A percentile compares a stretch with the other conserved stretches of the same genome.
Evolutionary conservation across 2,113 vertebrate species (phyloP).

Genomic region (Paracanthobrama guichenoti): DNA sequence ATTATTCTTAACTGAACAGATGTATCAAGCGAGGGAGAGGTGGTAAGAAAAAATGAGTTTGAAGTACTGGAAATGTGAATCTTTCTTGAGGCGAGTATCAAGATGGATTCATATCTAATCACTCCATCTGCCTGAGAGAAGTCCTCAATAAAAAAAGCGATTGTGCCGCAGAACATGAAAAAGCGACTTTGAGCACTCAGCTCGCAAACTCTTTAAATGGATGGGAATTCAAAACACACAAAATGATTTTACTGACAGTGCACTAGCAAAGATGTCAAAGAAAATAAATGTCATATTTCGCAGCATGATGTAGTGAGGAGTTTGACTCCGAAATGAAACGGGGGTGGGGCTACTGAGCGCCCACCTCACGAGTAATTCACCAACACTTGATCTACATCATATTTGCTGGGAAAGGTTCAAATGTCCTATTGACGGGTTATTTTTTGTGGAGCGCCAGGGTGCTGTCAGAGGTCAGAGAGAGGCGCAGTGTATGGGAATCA

Average conservation of each 20-base stretch:
- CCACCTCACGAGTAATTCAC: conserved; percentile 56
- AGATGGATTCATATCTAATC: conserved; percentile 56
- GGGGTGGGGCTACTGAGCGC: conserved; percentile 6
- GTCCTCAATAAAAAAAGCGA: conserved; percentile 48
- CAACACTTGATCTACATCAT: conserved; percentile 65
- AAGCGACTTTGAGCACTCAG: conserved; percentile 21
- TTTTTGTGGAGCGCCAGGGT: conserved; percentile 68
- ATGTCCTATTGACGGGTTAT: conserved; percentile 76
- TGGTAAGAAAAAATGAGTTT: conserved; percentile 12
- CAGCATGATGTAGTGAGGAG: conserved; percentile 53
- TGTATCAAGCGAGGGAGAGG: neutral
- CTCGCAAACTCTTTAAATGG: conserved; percentile 43
- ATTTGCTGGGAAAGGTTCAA: conserved; percentile 69
- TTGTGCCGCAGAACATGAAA: conserved; percentile 49
- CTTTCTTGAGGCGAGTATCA: neutral
- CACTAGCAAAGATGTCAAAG: conserved; percentile 56
- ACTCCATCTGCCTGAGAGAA: conserved; percentile 56
- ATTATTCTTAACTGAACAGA: conserved; percentile 39
- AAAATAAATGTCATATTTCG: conserved; percentile 54
- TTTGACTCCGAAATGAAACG: conserved; percentile 32
- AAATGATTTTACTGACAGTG: conserved; percentile 58
- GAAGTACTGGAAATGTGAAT: conserved; percentile 41
- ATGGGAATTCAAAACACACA: conserved; percentile 61
- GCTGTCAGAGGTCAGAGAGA: conserved; percentile 80
- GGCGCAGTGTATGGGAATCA: conserved; percentile 82